Percentiles rank a stretch among this genome's conserved stretches.
Evolutionary conservation across 2,888 invertebrate species (phyloP).

Genomic region (Terebella lapidaria): DNA sequence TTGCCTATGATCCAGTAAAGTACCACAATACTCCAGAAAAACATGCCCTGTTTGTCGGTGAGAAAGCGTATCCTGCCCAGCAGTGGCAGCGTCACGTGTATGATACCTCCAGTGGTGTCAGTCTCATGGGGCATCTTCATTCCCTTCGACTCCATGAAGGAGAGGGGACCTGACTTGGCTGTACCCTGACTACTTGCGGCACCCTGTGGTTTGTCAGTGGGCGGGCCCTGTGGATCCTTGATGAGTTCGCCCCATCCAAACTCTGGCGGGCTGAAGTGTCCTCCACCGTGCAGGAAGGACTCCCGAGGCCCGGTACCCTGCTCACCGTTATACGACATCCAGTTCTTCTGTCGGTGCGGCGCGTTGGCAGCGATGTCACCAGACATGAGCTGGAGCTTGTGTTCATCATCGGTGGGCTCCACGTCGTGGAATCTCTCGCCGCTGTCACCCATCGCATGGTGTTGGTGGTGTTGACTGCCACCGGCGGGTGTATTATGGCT

Average conservation of each 20-base stretch:
- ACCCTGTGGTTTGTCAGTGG: neutral
- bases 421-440: too few relatives aligned
- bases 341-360: neutral
- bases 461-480: neutral
- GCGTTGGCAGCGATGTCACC: neutral
- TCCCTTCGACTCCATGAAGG: neutral
- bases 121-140: constrained; percentile 1
- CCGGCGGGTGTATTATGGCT: neutral
- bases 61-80: constrained; percentile 10
- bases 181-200: neutral
- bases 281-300: constrained; percentile 8
- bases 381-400: neutral
- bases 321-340: neutral
- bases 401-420: too few relatives aligned
- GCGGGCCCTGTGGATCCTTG: neutral
- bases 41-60: constrained; percentile 25
- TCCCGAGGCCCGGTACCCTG: neutral
- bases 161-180: neutral
- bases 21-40: constrained; percentile 28
- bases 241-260: constrained; percentile 10
- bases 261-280: constrained; percentile 10
- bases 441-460: neutral
- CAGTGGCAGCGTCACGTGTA: constrained; percentile 4
- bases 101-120: neutral
- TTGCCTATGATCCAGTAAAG: constrained; percentile 44